phyloP scores from a whole-genome alignment of 2,888 invertebrate species.

The Abscondita cerata region DNA sequence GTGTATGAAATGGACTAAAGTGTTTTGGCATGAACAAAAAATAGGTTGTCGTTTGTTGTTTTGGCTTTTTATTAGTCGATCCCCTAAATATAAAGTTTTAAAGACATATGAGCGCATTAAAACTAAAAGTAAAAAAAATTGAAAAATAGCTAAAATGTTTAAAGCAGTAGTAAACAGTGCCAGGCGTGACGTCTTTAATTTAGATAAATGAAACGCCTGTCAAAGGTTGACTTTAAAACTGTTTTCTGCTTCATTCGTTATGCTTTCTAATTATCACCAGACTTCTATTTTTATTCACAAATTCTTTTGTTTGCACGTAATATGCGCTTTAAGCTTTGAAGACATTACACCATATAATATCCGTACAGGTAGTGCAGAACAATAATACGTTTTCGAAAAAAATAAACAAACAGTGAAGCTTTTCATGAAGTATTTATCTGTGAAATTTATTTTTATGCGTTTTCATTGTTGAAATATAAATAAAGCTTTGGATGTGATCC shows the following conservation, averaged over 20 bases:
- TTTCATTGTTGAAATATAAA: too few relatives aligned
- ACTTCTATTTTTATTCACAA: slow-evolving; percentile 29
- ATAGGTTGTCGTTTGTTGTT: too few relatives aligned
- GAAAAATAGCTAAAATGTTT: slow-evolving; percentile 33
- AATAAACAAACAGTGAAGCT: too few relatives aligned
- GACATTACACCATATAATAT: not conserved
- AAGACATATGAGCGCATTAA: slow-evolving; percentile 12
- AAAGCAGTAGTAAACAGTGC: slow-evolving; percentile 30
- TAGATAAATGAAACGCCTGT: slow-evolving; percentile 38
- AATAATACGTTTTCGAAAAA: not conserved
- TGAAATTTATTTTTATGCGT: too few relatives aligned
- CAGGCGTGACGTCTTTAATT: slow-evolving; percentile 37
- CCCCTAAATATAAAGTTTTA: not conserved
- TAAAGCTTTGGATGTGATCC: too few relatives aligned
- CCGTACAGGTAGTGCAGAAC: not conserved
- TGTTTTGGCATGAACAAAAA: not conserved
- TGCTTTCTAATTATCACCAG: slow-evolving; percentile 36
- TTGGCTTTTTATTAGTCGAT: not conserved
- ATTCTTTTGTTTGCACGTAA: slow-evolving; percentile 17
- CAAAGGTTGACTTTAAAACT: slow-evolving; percentile 36
- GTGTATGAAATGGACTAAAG: too few relatives aligned
- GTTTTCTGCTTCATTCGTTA: slow-evolving; percentile 37
- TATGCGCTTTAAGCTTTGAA: slow-evolving; percentile 1
- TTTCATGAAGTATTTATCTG: too few relatives aligned
- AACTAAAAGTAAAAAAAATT: slow-evolving; percentile 19